A percentile compares a stretch with the other conserved stretches of the same genome.
These are phyloP conservation scores for Irena cyanogastra DNA, from an alignment of 2,113 vertebrate genomes.

Conservation along the genomic window DNA sequence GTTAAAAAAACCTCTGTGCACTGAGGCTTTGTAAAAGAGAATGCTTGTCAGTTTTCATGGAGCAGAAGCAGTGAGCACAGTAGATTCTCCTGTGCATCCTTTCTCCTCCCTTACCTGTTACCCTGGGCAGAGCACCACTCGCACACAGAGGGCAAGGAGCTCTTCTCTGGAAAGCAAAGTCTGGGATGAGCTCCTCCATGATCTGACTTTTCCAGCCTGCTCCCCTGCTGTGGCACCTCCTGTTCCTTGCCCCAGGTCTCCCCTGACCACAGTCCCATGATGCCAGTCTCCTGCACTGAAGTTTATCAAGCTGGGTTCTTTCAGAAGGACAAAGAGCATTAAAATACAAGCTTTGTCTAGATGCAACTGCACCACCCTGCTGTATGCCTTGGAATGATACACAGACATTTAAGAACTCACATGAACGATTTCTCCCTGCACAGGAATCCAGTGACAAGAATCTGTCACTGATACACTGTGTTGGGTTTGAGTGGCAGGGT, in stretches of 20 bases:
- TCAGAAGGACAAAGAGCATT: background rate
- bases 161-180: background rate
- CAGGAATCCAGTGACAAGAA: background rate
- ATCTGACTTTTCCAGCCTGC: background rate
- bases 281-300: background rate
- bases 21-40: background rate
- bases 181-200: background rate
- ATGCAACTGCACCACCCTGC: background rate
- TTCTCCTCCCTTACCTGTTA: background rate
- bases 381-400: background rate
- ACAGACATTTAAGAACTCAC: background rate
- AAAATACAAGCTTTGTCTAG: background rate
- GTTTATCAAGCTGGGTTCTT: background rate
- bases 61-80: background rate
- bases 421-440: background rate
- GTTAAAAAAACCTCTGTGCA: background rate
- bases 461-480: background rate
- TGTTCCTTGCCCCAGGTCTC: background rate
- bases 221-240: background rate
- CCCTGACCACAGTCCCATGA: background rate
- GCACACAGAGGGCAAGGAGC: background rate
- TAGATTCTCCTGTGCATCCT: background rate
- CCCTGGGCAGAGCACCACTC: background rate
- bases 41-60: background rate
- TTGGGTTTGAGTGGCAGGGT: background rate